These are phyloP conservation scores for Naja naja DNA, from an alignment of 2,113 vertebrate species.

Conservation along the genomic window DNA sequence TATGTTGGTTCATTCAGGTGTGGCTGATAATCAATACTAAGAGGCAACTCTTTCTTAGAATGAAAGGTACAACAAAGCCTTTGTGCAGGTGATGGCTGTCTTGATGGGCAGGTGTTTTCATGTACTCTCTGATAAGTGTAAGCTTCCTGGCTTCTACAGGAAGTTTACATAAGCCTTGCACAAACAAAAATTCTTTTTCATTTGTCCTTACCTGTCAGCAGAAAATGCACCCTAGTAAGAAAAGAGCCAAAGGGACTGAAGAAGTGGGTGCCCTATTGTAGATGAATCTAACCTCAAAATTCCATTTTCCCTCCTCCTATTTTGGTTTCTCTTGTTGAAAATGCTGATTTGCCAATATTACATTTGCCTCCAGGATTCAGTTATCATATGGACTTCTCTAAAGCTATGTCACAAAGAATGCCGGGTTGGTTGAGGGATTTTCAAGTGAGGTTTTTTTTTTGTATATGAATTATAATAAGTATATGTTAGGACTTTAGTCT, in stretches of 20 bases:
- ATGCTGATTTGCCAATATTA: not conserved
- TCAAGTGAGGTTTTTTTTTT: not conserved
- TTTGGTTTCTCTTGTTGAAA: slow-evolving; percentile 19
- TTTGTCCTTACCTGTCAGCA: slow-evolving; percentile 25
- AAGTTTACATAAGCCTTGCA: slow-evolving; percentile 48
- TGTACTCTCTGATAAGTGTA: slow-evolving; percentile 24
- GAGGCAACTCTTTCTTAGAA: slow-evolving; percentile 5
- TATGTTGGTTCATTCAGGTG: slow-evolving; percentile 21
- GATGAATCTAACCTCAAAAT: not conserved
- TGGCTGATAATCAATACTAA: slow-evolving; percentile 35
- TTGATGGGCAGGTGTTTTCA: slow-evolving; percentile 42
- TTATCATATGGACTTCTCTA: slow-evolving; percentile 34
- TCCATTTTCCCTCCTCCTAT: not conserved
- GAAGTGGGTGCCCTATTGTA: not conserved
- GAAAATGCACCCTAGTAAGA: slow-evolving; percentile 19
- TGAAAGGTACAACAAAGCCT: slow-evolving; percentile 39
- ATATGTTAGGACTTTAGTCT: not conserved
- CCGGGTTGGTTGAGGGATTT: not conserved
- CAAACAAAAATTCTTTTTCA: not conserved
- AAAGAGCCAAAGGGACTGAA: not conserved
- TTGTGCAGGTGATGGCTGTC: slow-evolving; percentile 24
- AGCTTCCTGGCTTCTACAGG: slow-evolving; percentile 22
- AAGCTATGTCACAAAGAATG: slow-evolving; percentile 30
- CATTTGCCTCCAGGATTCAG: slow-evolving; percentile 22
- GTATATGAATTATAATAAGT: not conserved